These are phyloP conservation scores for Psophia crepitans DNA, from an alignment of 2,113 vertebrate genomes.

Conservation along the genomic window DNA sequence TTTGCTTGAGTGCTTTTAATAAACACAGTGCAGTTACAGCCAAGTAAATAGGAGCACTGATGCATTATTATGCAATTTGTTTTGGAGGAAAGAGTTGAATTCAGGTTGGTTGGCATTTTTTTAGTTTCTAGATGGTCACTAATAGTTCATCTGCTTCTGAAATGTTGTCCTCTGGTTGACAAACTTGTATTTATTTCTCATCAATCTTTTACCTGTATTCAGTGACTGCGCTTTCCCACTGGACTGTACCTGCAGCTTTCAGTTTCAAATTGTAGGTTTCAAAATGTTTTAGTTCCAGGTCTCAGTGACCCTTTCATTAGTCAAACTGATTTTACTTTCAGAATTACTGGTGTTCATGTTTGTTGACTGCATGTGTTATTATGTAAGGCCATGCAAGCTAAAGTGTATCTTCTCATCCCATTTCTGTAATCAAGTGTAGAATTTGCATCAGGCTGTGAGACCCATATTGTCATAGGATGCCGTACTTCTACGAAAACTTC, in stretches of 20 bases:
- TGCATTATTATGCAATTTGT: background rate
- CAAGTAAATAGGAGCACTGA: background rate
- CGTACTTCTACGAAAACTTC: background rate
- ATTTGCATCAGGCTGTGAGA: background rate
- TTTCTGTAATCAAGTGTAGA: background rate
- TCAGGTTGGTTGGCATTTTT: background rate
- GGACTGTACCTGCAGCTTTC: background rate
- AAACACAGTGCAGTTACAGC: background rate
- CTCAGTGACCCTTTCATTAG: background rate
- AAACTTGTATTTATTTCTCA: background rate
- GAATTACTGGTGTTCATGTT: background rate
- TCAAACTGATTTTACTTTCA: background rate
- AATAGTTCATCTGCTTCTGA: background rate
- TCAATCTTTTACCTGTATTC: background rate
- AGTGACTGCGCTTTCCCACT: background rate
- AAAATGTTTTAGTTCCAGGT: background rate
- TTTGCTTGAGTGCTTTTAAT: background rate
- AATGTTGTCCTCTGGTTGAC: background rate
- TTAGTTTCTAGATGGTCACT: background rate
- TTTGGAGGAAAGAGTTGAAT: background rate
- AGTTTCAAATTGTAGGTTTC: accelerated
- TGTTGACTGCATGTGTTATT: background rate
- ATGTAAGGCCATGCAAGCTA: background rate
- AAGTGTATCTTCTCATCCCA: accelerated
- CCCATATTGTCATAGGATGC: background rate